Evolutionary conservation across 2,113 vertebrate species (phyloP).

Genomic region (Semnopithecus entellus): DNA sequence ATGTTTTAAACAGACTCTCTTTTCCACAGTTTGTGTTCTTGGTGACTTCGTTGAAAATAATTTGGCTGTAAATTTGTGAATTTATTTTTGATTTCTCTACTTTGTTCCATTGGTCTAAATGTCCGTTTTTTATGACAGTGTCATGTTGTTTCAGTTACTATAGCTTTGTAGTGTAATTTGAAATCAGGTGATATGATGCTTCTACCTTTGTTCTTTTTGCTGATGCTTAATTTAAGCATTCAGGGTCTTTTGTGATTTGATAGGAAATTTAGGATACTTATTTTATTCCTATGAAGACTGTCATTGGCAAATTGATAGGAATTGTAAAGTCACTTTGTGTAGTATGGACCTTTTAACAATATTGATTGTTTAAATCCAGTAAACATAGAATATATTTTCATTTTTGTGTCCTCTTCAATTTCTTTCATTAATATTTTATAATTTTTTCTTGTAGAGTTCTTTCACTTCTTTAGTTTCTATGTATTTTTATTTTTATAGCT

Average conservation of each 20-base stretch:
- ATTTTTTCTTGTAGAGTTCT: not conserved
- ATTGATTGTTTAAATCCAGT: not conserved
- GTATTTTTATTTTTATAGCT: not conserved
- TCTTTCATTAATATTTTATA: not conserved
- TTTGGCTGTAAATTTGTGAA: not conserved
- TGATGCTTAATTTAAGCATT: not conserved
- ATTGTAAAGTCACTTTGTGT: not conserved
- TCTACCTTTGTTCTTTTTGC: not conserved
- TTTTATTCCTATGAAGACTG: not conserved
- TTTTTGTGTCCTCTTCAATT: not conserved
- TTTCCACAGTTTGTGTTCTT: not conserved
- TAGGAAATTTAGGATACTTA: not conserved
- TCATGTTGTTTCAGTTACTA: not conserved
- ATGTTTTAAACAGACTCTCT: not conserved
- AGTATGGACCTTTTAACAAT: too few species aligned
- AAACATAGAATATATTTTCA: not conserved
- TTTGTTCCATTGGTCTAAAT: not conserved
- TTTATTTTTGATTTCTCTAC: not conserved
- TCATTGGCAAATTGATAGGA: not conserved
- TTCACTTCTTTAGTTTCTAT: not conserved
- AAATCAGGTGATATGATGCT: not conserved
- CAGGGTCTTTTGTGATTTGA: not conserved
- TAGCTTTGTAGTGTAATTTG: not conserved
- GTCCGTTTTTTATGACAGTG: not conserved
- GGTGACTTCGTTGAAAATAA: not conserved